A percentile compares a stretch with the other conserved stretches of the same genome.
These are phyloP conservation scores for Oncorhynchus nerka DNA, from an alignment of 2,113 vertebrate genomes.

Conservation along the genomic window DNA sequence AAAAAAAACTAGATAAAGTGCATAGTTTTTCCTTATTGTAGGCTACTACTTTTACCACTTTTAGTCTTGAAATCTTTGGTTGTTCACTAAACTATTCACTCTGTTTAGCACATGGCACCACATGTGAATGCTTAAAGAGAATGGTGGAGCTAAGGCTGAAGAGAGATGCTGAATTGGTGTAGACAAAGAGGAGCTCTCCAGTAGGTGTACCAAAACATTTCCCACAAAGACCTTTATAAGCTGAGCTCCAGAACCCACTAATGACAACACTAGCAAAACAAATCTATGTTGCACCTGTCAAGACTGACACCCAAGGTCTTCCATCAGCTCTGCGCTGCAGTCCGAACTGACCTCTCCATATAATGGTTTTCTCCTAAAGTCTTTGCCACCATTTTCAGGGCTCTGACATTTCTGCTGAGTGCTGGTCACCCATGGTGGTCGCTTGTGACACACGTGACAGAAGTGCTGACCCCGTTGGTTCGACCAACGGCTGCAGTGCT, in stretches of 20 bases:
- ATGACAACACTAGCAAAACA: conserved; percentile 14
- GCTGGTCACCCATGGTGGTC: conserved; percentile 56
- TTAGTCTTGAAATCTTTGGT: too few relatives aligned
- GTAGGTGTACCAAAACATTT: too few relatives aligned
- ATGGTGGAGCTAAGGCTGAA: too few relatives aligned
- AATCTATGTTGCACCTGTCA: conserved; percentile 18
- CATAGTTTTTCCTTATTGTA: too few relatives aligned
- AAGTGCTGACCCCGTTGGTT: conserved; percentile 62
- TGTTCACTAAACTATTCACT: too few relatives aligned
- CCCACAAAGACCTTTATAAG: conserved; percentile 11
- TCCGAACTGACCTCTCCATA: conserved; percentile 12
- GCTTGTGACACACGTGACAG: conserved; percentile 56
- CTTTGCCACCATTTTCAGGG: too few relatives aligned
- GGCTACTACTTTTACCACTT: too few relatives aligned
- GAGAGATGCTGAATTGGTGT: too few relatives aligned
- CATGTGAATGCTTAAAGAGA: too few relatives aligned
- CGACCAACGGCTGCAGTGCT: conserved; percentile 46
- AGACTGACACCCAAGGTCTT: conserved; percentile 59
- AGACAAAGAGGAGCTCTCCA: too few relatives aligned
- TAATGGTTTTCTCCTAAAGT: conserved; percentile 6
- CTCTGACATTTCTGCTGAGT: conserved; percentile 71
- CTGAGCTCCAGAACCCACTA: conserved; percentile 45
- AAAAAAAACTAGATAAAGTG: too few relatives aligned
- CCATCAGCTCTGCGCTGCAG: conserved; percentile 41
- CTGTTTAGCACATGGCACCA: too few relatives aligned